Conservation (phyloP, 2,888 invertebrate genomes). For the Calameuta filiformis region DNA sequence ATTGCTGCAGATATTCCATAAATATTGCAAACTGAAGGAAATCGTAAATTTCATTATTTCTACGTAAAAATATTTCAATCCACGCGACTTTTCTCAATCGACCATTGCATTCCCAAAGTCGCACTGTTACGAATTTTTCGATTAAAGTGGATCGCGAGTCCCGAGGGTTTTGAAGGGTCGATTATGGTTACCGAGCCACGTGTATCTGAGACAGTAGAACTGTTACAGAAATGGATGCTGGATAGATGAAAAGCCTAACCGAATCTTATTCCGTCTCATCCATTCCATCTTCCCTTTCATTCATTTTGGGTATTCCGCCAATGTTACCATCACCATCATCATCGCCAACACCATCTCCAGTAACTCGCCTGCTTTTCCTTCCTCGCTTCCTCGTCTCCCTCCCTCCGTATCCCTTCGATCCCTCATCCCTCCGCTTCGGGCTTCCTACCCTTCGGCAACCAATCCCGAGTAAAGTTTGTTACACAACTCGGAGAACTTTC, state of each 20-base stretch:
- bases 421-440: conserved; percentile 16
- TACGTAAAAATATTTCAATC: background rate
- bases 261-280: conserved; percentile 47
- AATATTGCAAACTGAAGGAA: background rate
- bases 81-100: background rate
- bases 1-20: background rate
- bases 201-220: conserved; percentile 19
- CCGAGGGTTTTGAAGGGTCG: conserved; percentile 33
- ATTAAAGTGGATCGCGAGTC: conserved; percentile 38
- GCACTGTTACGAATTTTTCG: background rate
- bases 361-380: background rate
- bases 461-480: conserved; percentile 65
- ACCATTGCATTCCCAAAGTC: background rate
- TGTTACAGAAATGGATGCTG: conserved; percentile 41
- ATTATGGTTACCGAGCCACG: conserved; percentile 30
- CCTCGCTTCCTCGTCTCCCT: background rate
- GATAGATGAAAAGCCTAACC: conserved; percentile 59
- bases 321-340: conserved; percentile 5
- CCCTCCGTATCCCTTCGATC: conserved; percentile 6
- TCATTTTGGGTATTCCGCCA: background rate
- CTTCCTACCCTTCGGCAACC: conserved; percentile 61
- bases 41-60: background rate
- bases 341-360: background rate
- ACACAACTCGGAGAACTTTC: conserved; percentile 62
- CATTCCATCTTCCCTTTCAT: conserved; percentile 43